Conservation (phyloP, 2,113 vertebrate genomes). For the Myodes glareolus region DNA sequence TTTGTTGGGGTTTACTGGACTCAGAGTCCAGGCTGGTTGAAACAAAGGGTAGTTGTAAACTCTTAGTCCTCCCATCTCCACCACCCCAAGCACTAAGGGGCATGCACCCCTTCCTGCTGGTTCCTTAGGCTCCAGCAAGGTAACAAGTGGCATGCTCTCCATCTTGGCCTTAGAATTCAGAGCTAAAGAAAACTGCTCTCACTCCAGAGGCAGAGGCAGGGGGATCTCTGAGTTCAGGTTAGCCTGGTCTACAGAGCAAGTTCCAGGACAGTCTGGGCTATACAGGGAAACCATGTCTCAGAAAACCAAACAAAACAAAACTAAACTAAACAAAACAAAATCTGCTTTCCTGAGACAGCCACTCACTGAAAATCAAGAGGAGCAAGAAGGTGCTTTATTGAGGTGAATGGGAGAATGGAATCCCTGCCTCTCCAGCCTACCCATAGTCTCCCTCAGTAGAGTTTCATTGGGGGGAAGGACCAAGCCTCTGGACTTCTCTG, state of each 20-base stretch:
- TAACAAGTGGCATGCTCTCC: not conserved
- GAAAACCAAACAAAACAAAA: not conserved
- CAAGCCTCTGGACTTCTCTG: slow-evolving; percentile 85
- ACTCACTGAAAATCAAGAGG: slow-evolving; percentile 53
- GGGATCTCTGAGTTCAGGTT: not conserved
- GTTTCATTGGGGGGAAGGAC: slow-evolving; percentile 90
- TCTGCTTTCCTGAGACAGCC: not conserved
- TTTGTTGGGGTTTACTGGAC: not conserved
- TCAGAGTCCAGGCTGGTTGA: not conserved
- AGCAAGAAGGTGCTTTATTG: slow-evolving; percentile 70
- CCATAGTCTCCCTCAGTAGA: slow-evolving; percentile 82
- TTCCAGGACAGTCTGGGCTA: not conserved
- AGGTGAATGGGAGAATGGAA: not conserved
- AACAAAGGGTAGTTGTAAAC: not conserved
- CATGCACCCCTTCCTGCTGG: not conserved
- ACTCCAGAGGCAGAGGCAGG: not conserved
- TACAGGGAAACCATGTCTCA: not conserved
- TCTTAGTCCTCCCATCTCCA: not conserved
- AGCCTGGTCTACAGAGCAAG: not conserved
- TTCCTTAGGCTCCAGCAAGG: not conserved
- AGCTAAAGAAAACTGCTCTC: slow-evolving; percentile 12
- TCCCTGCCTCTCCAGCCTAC: not conserved
- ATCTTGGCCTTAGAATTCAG: slow-evolving; percentile 1
- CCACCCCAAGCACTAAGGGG: not conserved
- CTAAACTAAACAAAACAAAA: not conserved